Evolutionary conservation across 2,113 vertebrate species (phyloP), one percentile per base, ranked within the genome.

Genomic region (Austrofundulus limnaeus): DNA sequence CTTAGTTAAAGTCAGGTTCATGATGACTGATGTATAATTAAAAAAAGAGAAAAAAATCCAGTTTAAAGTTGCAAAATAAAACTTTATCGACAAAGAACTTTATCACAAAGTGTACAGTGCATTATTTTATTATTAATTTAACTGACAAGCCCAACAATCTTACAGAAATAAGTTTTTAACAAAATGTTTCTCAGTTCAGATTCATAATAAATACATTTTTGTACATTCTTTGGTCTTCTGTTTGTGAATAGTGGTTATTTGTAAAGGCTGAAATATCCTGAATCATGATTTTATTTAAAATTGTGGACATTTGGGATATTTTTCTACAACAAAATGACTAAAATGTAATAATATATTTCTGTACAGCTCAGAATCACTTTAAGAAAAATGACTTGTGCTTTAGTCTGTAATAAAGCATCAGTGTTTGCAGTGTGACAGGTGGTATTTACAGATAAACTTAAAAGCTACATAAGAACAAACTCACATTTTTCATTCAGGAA

Each of bases 201-300:
- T 83, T 81, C 71, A 87, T 83, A 89, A 86, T 87, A 90, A 89
- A 87, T 86, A 83, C 16, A 49, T 48, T 57, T 61, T 34, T 80
- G 61, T 87, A 90, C 85, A 88, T 89, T 91, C 86, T 84, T 86
- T 83, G 65, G 83, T 88, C 75, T 82, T 31, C 53, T 28, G 50
- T 81, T 41, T 64, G 37, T 70, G 72, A 53, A 70, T 83, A 85
- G 83, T 82, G 80, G 78, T 86, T 81, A 71, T 65, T 82, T 63
- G 19, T 11, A 34, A 2, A 54, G 14, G 1, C 24, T 25, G 13
- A 48, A 23, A 21, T 10, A 2, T 48, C 4, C 11, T 48, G 15
- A 48, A 21, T n/a, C n/a, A n/a, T n/a, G n/a, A n/a, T 45, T 8
- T 34, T 10, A 10, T 34, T 34, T 34, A n/a, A n/a, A 19, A 19